These are phyloP conservation scores for Smittia aterrima DNA, from an alignment of 2,888 invertebrate genomes.

Conservation along the genomic window DNA sequence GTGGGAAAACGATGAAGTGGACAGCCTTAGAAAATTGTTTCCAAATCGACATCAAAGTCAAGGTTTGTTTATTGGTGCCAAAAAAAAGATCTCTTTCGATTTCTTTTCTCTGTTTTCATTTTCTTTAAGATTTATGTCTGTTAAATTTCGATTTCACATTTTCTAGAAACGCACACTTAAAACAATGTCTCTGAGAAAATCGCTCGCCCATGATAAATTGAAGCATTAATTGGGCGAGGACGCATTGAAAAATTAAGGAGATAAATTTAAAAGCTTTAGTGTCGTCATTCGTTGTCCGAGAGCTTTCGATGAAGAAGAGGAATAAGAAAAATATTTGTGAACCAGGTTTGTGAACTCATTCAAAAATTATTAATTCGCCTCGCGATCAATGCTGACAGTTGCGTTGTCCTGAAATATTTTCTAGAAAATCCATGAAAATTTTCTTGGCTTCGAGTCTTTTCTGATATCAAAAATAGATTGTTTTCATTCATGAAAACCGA, in stretches of 20 bases:
- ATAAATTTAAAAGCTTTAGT: neutral
- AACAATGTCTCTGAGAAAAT: neutral
- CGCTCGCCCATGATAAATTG: neutral
- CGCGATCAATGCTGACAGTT: no score
- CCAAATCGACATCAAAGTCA: neutral
- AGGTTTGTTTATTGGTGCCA: constrained; percentile 11
- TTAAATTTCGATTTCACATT: neutral
- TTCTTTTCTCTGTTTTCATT: constrained; percentile 2
- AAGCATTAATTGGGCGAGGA: neutral
- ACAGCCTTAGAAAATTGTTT: neutral
- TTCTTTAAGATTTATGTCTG: neutral
- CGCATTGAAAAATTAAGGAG: neutral
- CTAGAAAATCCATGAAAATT: no score
- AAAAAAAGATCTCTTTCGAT: neutral
- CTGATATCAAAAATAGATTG: no score
- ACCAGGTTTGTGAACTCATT: no score
- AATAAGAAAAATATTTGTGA: no score
- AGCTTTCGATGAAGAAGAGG: no score
- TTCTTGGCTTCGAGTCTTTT: no score
- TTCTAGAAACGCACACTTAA: neutral
- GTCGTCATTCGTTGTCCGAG: no score
- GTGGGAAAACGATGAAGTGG: neutral
- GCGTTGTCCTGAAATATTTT: no score
- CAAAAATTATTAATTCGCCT: no score
- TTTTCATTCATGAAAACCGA: no score